Conservation (phyloP, 2,888 invertebrate species). For the Brenthis ino region DNA sequence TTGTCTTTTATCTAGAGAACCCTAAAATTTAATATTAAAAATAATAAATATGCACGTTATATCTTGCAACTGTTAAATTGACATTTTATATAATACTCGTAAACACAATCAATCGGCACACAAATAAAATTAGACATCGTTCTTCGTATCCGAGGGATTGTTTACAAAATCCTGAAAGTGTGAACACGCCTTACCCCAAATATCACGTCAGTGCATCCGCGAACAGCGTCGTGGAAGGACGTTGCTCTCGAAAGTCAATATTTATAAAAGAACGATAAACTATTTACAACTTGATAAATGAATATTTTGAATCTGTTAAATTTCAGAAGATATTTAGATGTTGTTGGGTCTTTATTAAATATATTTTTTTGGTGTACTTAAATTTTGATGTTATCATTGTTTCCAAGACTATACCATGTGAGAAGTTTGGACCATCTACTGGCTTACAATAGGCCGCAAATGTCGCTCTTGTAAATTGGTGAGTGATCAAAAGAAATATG, state of each 20-base stretch:
- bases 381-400: slow-evolving; percentile 9
- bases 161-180: slow-evolving; percentile 35
- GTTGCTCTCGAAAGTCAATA: slow-evolving; percentile 18
- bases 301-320: not conserved
- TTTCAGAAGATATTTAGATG: slow-evolving; percentile 9
- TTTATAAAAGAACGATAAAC: slow-evolving; percentile 27
- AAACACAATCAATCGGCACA: not conserved
- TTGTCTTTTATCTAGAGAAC: no score
- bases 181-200: slow-evolving; percentile 23
- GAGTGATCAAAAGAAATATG: slow-evolving; percentile 15
- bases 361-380: not conserved
- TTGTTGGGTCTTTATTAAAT: not conserved
- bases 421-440: slow-evolving; percentile 23
- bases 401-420: slow-evolving; percentile 24
- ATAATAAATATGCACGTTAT: no score
- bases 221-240: slow-evolving; percentile 27
- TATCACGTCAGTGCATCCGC: slow-evolving; percentile 34
- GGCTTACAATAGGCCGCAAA: slow-evolving; percentile 13
- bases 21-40: no score
- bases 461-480: slow-evolving; percentile 27
- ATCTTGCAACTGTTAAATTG: not conserved
- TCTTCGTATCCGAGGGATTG: slow-evolving; percentile 26
- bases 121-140: not conserved
- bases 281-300: slow-evolving; percentile 24
- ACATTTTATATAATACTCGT: not conserved